Evolutionary conservation across 2,113 vertebrate genomes (phyloP).

Genomic region (Macrotus californicus): DNA sequence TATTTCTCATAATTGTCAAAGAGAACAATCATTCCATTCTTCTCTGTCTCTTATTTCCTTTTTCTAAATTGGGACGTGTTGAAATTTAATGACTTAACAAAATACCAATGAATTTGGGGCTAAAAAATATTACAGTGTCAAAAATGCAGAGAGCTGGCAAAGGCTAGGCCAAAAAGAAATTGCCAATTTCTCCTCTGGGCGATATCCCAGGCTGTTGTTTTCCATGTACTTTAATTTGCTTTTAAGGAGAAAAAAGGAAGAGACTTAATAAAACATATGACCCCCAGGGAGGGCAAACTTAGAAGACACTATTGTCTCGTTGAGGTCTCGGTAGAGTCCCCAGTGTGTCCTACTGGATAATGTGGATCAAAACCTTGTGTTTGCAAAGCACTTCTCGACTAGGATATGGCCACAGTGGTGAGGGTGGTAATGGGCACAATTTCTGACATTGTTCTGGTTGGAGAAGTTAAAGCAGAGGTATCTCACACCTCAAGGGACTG

Average conservation of each 20-base stretch:
- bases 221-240: not conserved
- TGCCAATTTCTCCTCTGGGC: not conserved
- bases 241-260: not conserved
- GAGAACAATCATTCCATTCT: not conserved
- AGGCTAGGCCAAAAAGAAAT: not conserved
- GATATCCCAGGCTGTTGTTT: not conserved
- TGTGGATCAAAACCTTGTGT: not conserved
- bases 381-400: not conserved
- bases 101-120: not conserved
- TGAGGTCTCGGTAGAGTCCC: not conserved
- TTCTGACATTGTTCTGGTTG: not conserved
- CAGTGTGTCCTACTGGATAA: fast-evolving
- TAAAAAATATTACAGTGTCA: not conserved
- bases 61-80: not conserved
- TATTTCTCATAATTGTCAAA: not conserved
- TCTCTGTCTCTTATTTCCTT: not conserved
- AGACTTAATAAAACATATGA: not conserved
- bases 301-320: not conserved
- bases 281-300: not conserved
- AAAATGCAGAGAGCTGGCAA: not conserved
- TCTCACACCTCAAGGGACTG: not conserved
- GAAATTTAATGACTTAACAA: slow-evolving; percentile 26
- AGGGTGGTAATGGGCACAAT: not conserved
- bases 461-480: not conserved
- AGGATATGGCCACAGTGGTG: not conserved